Base-by-base conservation (phyloP, 2,797 vertebrate species). In the Myripristis jacobus region DNA sequence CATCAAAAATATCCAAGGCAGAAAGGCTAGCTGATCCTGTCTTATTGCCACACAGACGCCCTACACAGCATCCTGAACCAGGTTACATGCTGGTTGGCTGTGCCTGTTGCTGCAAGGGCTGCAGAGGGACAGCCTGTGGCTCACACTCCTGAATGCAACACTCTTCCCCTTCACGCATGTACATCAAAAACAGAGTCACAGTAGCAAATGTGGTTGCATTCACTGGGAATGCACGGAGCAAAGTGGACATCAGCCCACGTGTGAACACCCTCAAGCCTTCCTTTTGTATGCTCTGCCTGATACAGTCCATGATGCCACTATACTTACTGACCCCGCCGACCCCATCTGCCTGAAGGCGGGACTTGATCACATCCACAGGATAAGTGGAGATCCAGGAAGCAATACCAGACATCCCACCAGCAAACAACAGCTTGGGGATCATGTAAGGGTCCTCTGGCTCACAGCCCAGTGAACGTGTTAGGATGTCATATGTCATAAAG, bases 371-470 rank as follows among this genome's bases (percentile, higher is more conserved):
- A 3, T 99, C 98, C 75, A 96, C 84, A 0, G 98, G 98, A 31
- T 98, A 99, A 38, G 97, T 99, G 7, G 96, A 98, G 4, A 98
- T 90, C 98, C 98, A 99, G 19, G 96, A 99, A n/a, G 93, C 90
- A 0, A 98, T 97, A 38, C 98, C 98, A 0, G 98, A 95, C 91
- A 96, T 96, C 54, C 98, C 98, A 0, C 98, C 98, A 0, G 96
- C 95, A 56, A 99, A 96, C 60, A 99, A 92, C 81, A 99, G 93
- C 56, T 99, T 99, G 80, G 96, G 97, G 70, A 99, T 96, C 87
- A 99, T 93, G 19, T 94, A 95, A 22, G 81, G 92, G 86, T 96
- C 95, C 0, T 95, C 92, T 0, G 95, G 95, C 86, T 99, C 97
- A 0, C 96, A 98, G 67, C 96, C 94, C 0, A 99, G 88, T 21